Percentiles rank a stretch among this genome's conserved stretches.
Conservation (phyloP, 1,140 invertebrate species). For the Pseudomyrmex gracilis region DNA sequence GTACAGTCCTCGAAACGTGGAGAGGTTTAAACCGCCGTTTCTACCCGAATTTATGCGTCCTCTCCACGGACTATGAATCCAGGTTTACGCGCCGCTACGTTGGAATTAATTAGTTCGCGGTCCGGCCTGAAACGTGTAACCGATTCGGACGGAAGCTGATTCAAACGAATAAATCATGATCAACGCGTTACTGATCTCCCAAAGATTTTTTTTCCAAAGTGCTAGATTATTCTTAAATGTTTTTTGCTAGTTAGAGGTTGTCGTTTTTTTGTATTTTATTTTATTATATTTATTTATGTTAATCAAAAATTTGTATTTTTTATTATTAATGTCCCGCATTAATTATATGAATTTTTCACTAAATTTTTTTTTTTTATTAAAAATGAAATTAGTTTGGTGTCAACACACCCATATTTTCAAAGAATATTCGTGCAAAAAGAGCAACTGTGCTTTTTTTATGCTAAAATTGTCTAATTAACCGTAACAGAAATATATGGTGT, state of each 20-base stretch:
- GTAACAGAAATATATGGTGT: neutral
- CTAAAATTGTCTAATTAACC: neutral
- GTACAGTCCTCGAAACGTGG: slow-evolving; percentile 54
- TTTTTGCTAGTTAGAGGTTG: too few relatives aligned
- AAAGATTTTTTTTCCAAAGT: slow-evolving; percentile 21
- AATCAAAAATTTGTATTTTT: too few relatives aligned
- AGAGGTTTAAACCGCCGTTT: slow-evolving; percentile 49
- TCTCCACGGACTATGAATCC: slow-evolving; percentile 39
- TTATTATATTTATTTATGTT: too few relatives aligned
- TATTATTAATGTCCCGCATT: neutral
- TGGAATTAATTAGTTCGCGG: slow-evolving; percentile 66
- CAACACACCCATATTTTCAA: neutral
- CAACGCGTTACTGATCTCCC: slow-evolving; percentile 28
- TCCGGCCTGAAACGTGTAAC: slow-evolving; percentile 55
- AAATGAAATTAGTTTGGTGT: neutral
- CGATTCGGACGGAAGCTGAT: slow-evolving; percentile 52
- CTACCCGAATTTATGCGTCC: slow-evolving; percentile 52
- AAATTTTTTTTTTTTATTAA: neutral
- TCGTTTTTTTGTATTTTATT: too few relatives aligned
- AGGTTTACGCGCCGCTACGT: slow-evolving; percentile 58
- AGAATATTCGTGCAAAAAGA: neutral
- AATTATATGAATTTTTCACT: neutral
- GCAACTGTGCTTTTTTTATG: neutral
- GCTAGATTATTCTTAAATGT: too few relatives aligned
- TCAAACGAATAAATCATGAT: slow-evolving; percentile 16